A percentile compares a stretch with the other conserved stretches of the same genome.
Conservation (phyloP, 2,888 invertebrate species). For the Eupithecia pulchellata region DNA sequence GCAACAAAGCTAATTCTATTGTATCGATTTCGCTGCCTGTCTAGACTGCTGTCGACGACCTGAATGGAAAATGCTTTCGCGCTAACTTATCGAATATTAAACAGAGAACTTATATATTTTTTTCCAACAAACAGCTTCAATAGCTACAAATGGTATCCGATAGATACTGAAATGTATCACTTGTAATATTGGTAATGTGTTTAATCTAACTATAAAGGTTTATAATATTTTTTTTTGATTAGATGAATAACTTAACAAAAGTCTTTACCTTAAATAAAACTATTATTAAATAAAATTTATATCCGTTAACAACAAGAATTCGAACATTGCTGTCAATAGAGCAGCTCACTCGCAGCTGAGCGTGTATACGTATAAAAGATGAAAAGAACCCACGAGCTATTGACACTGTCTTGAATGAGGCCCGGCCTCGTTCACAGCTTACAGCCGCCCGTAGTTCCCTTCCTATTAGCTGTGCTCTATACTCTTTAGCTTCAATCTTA, state of each 20-base stretch:
- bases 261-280: neutral
- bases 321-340: conserved; percentile 34
- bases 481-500: conserved; percentile 51
- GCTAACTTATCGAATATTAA: conserved; percentile 14
- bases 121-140: neutral
- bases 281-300: neutral
- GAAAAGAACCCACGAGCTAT: conserved; percentile 72
- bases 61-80: conserved; percentile 36
- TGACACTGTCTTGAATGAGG: conserved; percentile 75
- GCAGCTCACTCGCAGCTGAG: conserved; percentile 59
- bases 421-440: conserved; percentile 74
- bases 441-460: conserved; percentile 62
- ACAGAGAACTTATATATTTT: neutral
- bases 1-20: conserved; percentile 34
- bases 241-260: neutral
- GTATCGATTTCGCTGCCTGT: conserved; percentile 45
- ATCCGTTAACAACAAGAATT: neutral
- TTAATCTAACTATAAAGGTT: neutral
- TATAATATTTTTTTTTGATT: neutral
- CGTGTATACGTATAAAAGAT: conserved; percentile 61
- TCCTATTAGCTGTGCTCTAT: conserved; percentile 60
- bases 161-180: neutral
- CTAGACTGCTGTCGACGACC: conserved; percentile 48
- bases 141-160: neutral
- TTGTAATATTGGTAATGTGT: neutral